Base-by-base conservation (phyloP, 2,888 invertebrate species). In the Mellilla xanthometata region DNA sequence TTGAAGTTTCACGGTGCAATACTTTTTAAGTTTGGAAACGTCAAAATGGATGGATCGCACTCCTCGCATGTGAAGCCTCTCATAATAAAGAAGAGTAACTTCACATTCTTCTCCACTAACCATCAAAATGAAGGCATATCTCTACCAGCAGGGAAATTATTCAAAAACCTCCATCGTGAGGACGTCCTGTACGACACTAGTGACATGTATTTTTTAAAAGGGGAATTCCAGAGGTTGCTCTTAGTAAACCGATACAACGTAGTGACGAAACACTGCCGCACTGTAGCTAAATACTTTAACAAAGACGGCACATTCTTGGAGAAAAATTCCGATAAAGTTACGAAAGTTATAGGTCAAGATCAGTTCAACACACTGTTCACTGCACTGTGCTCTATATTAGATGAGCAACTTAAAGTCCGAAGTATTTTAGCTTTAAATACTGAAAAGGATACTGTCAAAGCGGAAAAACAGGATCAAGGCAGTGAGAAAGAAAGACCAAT, bases 311-410 rank as follows among this genome's bases (percentile, higher is more conserved):
- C 52, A 8, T 12, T 53, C 0, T 41, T 58, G 1, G 72, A 76
- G 30, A 70, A 72, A 48, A 76, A 72, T 1, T 88, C 88, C 0
- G 80, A 81, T 2, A 61, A 58, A 12, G 47, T 87, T 0, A 63
- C 69, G 0, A 64, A 62, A n/a, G 8, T 81, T 0, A 80, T 88
- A 0, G 88, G 88, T 0, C 82, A 84, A 28, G 67, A 66, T 0
- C 80, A 78, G 24, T 88, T 83, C 34, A 76, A 83, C 12, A 62
- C 61, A 0, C 43, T 86, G 0, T 72, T 87, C 1, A 62, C 72
- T 3, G 76, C 80, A 0, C 12, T 88, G 2, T 78, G 81, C 35
- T 80, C 84, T 0, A 70, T 86, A 0, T 66, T 82, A 0, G 80
- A 61, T 27, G 71, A 72, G 6, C 83, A 86, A 29, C 51, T 76